Conservation (phyloP, 1,140 invertebrate genomes). For the Zeugodacus cucurbitae region DNA sequence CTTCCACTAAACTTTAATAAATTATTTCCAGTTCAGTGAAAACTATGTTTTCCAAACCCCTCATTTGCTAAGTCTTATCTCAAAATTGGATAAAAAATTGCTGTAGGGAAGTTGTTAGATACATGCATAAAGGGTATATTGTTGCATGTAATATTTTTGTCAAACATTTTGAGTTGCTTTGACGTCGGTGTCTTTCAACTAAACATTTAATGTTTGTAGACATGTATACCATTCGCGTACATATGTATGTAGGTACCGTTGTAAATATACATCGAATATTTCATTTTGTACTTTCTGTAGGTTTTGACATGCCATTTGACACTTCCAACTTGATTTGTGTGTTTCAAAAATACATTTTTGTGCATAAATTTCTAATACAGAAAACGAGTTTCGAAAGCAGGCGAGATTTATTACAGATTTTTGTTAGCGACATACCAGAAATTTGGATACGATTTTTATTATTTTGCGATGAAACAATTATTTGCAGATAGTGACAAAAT, state of each 20-base stretch:
- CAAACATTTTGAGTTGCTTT: no score
- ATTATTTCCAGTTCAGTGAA: no score
- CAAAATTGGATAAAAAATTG: no score
- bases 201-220: background rate
- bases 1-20: no score
- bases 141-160: no score
- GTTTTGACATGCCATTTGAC: background rate
- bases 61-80: no score
- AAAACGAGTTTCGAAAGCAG: background rate
- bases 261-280: background rate
- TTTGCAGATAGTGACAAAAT: background rate
- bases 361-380: background rate
- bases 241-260: background rate
- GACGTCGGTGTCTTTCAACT: no score
- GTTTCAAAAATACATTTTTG: background rate
- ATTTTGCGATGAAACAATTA: background rate
- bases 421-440: background rate
- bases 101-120: no score
- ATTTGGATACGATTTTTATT: background rate
- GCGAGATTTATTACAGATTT: background rate
- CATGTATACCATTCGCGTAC: background rate
- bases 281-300: background rate
- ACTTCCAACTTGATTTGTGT: background rate
- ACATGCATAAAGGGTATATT: no score
- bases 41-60: no score